Conservation (phyloP, 2,888 invertebrate species). For the Lasioglossum calceatum region DNA sequence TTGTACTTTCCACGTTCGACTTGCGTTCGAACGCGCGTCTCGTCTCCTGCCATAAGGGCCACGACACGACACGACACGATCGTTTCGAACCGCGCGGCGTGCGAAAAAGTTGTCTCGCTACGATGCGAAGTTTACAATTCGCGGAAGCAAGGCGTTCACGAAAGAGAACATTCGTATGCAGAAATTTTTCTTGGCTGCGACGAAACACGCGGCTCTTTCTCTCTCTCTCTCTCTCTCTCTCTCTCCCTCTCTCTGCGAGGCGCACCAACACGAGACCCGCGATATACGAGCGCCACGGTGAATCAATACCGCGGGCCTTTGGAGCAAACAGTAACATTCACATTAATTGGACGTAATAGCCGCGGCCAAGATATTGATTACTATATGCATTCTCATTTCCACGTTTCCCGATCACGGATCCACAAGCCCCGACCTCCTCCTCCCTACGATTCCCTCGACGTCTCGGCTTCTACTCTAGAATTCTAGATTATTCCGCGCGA, state of each 20-base stretch:
- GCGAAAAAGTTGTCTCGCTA: neutral
- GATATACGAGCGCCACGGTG: constrained; percentile 52
- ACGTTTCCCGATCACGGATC: neutral
- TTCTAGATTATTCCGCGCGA: constrained; percentile 10
- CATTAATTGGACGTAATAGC: constrained; percentile 60
- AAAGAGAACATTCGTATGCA: constrained; percentile 13
- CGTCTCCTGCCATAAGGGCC: neutral
- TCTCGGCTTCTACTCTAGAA: neutral
- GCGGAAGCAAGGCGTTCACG: neutral
- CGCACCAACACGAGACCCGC: constrained; percentile 46
- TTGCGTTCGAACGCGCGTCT: neutral
- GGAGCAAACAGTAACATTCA: constrained; percentile 58
- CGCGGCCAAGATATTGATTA: constrained; percentile 42
- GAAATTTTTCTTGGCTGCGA: constrained; percentile 46
- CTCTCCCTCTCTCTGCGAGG: constrained; percentile 7
- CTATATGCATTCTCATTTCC: constrained; percentile 20
- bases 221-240: neutral
- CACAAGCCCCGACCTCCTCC: neutral
- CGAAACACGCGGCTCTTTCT: constrained; percentile 40
- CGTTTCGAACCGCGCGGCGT: neutral
- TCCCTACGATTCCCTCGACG: neutral
- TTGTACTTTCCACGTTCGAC: neutral
- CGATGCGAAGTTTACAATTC: neutral
- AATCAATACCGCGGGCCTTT: constrained; percentile 64
- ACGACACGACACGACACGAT: neutral